Evolutionary conservation across 2,797 vertebrate genomes (phyloP).

Genomic region (Natrix natrix): DNA sequence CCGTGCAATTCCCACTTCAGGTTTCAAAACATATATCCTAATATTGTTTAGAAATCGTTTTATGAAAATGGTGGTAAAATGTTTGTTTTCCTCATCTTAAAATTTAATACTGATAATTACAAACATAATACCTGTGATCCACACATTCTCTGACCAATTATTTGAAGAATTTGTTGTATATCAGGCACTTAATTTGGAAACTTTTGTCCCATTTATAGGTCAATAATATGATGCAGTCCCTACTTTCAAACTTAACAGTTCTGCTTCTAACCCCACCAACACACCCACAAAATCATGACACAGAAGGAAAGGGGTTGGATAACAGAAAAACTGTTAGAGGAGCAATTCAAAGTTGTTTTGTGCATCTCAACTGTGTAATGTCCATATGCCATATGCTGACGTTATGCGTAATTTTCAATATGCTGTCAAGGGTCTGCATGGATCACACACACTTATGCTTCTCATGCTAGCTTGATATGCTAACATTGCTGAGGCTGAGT

Average conservation of each 20-base stretch:
- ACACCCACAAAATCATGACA: background rate
- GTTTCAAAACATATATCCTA: background rate
- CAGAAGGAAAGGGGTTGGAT: background rate
- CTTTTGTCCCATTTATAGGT: background rate
- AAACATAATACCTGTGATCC: background rate
- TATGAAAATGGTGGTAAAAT: background rate
- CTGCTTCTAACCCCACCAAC: background rate
- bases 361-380: background rate
- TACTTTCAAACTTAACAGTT: background rate
- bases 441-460: background rate
- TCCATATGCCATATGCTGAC: too few species aligned
- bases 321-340: background rate
- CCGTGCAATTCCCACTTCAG: background rate
- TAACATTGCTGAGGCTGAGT: background rate
- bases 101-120: background rate
- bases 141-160: background rate
- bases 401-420: background rate
- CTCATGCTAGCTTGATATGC: background rate
- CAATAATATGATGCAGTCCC: background rate
- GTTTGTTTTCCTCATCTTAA: background rate
- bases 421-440: background rate
- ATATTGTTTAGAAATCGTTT: background rate
- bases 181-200: background rate
- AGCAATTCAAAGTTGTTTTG: background rate
- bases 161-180: background rate